Conservation (phyloP, 2,888 invertebrate genomes). For the Cryptocephalus primarius region DNA sequence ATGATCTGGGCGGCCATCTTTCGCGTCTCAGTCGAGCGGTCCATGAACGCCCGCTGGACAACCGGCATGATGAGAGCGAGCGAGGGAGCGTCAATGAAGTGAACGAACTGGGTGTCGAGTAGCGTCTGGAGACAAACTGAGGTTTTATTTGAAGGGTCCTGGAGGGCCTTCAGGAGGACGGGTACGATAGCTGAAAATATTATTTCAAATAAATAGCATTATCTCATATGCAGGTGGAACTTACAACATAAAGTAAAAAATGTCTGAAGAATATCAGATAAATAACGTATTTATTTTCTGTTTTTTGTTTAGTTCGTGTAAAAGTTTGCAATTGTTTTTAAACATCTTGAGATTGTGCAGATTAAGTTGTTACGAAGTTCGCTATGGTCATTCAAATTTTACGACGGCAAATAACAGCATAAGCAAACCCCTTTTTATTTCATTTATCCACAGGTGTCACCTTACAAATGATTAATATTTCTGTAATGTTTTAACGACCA, state of each 20-base stretch:
- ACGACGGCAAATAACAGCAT: no score
- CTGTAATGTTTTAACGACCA: no score
- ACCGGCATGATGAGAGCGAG: slow-evolving; percentile 99
- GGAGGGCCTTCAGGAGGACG: slow-evolving; percentile 77
- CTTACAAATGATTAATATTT: no score
- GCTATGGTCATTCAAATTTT: no score
- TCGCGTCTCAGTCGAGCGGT: slow-evolving; percentile 92
- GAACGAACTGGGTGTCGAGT: slow-evolving; percentile 93
- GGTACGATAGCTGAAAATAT: slow-evolving; percentile 72
- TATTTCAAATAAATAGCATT: slow-evolving; percentile 3
- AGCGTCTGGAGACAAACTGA: slow-evolving; percentile 86
- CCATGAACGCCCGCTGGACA: slow-evolving; percentile 94
- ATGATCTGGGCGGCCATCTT: slow-evolving; percentile 99
- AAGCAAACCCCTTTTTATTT: no score
- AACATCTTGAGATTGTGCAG: no score
- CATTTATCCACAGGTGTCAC: no score
- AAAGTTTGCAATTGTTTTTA: no score
- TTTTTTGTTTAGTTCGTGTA: no score
- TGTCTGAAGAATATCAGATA: no score
- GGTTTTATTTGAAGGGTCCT: slow-evolving; percentile 94
- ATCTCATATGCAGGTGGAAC: neutral
- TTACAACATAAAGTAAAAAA: neutral
- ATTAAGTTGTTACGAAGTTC: no score
- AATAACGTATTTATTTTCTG: no score
- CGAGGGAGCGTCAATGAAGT: slow-evolving; percentile 98